A percentile compares a stretch with the other conserved stretches of the same genome.
phyloP scores from a whole-genome alignment of 2,888 invertebrate species.

The Calliopum simillimum region DNA sequence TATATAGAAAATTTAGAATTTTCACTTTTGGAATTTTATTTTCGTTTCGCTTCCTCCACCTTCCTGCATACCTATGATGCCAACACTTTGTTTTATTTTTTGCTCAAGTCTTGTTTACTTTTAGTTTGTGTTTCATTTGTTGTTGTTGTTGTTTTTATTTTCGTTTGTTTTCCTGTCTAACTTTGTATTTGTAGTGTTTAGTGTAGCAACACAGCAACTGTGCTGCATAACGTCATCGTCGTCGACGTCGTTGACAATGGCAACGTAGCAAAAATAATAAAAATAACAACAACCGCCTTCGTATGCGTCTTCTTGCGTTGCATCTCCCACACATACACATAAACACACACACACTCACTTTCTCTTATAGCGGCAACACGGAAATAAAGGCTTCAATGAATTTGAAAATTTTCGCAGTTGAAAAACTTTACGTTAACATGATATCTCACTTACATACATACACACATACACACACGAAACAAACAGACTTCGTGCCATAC shows the following conservation, averaged over 20 bases:
- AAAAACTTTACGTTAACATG: constrained; percentile 10
- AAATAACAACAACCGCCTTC: neutral
- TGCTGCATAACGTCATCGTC: constrained; percentile 31
- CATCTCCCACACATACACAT: too few relatives aligned
- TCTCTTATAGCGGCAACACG: neutral
- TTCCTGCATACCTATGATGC: too few relatives aligned
- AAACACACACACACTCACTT: neutral
- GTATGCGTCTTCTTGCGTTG: too few relatives aligned
- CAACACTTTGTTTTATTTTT: too few relatives aligned
- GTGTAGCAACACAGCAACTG: neutral
- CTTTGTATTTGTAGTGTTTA: constrained; percentile 8
- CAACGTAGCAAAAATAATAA: constrained; percentile 14
- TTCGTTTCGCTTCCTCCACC: too few relatives aligned
- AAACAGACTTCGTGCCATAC: neutral
- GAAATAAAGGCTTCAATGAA: constrained; percentile 17
- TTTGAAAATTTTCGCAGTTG: constrained; percentile 20
- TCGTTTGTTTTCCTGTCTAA: neutral
- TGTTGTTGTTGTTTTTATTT: neutral
- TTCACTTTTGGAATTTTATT: constrained; percentile 4
- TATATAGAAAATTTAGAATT: neutral
- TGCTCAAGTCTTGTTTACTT: neutral
- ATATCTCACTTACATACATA: neutral
- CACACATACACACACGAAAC: neutral
- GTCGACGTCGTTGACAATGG: constrained; percentile 18
- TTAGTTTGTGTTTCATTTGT: neutral